A percentile compares a stretch with the other conserved stretches of the same genome.
These are phyloP conservation scores for Drosophila greeni DNA, from an alignment of 2,888 invertebrate genomes.

Conservation along the genomic window DNA sequence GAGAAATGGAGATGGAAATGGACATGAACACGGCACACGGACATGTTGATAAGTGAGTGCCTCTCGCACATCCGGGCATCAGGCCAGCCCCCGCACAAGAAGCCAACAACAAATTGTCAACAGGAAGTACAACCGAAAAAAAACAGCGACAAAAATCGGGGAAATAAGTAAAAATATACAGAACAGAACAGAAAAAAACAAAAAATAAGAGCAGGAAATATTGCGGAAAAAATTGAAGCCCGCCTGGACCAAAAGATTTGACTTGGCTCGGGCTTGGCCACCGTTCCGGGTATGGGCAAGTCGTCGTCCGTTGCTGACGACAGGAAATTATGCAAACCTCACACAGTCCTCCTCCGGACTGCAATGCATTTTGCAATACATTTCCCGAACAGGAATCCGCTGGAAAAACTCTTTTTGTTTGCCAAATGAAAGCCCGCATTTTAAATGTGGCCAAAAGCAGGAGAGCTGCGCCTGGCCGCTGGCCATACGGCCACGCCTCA, in stretches of 20 bases:
- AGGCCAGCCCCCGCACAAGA: conserved; percentile 15
- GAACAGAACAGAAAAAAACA: conserved; percentile 38
- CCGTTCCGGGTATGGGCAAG: conserved; percentile 5
- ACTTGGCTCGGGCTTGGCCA: conserved; percentile 22
- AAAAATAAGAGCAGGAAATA: conserved; percentile 5
- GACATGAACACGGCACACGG: conserved; percentile 33
- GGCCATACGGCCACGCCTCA: conserved; percentile 71
- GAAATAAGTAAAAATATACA: conserved; percentile 28
- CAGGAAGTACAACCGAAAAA: conserved; percentile 62
- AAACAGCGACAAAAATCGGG: conserved; percentile 37
- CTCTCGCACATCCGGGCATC: conserved; percentile 64
- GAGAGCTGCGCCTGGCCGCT: conserved; percentile 37
- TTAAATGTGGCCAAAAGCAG: conserved; percentile 58
- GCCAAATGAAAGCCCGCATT: conserved; percentile 68
- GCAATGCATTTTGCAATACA: conserved; percentile 52
- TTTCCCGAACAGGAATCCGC: conserved; percentile 19
- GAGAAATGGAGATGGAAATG: conserved; percentile 10
- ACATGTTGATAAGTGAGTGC: conserved; percentile 44
- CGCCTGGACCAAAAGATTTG: conserved; percentile 33
- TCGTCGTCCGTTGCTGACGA: conserved; percentile 63
- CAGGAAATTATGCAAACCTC: conserved; percentile 79
- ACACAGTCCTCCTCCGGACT: conserved; percentile 41
- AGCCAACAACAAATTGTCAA: conserved; percentile 59
- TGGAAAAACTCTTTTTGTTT: conserved; percentile 48
- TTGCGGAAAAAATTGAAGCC: conserved; percentile 3